Conservation (phyloP, 2,797 vertebrate species). For the Lagorchestes hirsutus region DNA sequence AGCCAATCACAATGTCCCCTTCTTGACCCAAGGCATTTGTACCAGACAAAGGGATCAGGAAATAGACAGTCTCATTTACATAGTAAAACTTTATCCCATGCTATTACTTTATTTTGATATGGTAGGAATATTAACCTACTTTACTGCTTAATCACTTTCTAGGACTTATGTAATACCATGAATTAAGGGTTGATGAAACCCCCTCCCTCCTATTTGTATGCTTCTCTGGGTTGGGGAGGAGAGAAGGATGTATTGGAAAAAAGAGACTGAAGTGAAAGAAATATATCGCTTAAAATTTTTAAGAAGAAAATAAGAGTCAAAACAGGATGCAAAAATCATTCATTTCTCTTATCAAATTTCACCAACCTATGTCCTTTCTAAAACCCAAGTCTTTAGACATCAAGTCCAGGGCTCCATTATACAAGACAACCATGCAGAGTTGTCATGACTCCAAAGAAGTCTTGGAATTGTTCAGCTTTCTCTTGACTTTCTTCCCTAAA, state of each 20-base stretch:
- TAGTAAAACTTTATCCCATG: neutral
- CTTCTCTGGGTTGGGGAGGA: neutral
- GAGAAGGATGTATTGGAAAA: neutral
- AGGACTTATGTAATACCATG: neutral
- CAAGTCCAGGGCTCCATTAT: neutral
- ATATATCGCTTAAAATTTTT: neutral
- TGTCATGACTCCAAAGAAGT: constrained; percentile 57
- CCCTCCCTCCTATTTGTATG: neutral
- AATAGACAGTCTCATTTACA: neutral
- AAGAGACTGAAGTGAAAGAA: neutral
- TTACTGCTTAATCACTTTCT: neutral
- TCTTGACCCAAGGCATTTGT: neutral
- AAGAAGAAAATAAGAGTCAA: neutral
- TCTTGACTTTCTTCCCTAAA: constrained; percentile 72
- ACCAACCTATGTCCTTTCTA: neutral
- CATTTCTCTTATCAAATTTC: neutral
- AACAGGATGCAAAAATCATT: neutral
- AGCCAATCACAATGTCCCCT: neutral
- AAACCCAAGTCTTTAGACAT: neutral
- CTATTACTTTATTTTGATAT: neutral
- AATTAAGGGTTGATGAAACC: neutral
- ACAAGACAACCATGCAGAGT: neutral
- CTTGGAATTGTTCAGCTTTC: constrained; percentile 55
- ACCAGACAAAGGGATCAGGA: neutral
- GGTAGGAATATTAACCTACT: neutral